These are phyloP conservation scores for Cancer borealis DNA, from an alignment of 2,888 invertebrate species.

Conservation along the genomic window DNA sequence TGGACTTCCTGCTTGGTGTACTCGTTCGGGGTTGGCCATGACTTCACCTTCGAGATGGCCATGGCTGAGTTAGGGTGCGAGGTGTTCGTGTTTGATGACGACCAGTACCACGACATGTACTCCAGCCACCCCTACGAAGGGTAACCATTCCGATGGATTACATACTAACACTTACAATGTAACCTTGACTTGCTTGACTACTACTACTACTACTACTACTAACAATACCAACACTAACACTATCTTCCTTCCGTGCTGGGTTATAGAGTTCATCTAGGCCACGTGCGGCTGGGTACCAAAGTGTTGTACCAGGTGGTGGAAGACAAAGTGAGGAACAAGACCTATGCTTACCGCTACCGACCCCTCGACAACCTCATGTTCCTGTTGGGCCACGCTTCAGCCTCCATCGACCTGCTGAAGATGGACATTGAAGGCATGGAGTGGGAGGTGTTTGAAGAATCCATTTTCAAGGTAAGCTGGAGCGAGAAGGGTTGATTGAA, in stretches of 20 bases:
- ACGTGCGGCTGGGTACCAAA: conserved; percentile 55
- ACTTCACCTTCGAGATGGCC: conserved; percentile 67
- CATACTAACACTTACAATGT: not conserved
- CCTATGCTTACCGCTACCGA: conserved; percentile 59
- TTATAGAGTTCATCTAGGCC: conserved; percentile 59
- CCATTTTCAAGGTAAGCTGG: conserved; percentile 66
- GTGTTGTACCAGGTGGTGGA: conserved; percentile 26
- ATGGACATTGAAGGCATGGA: conserved; percentile 71
- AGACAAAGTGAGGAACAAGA: conserved; percentile 46
- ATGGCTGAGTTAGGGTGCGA: conserved; percentile 68
- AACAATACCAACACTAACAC: not conserved
- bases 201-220: not conserved
- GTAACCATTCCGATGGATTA: conserved; percentile 27
- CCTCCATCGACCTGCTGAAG: conserved; percentile 64
- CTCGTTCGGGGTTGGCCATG: conserved; percentile 67
- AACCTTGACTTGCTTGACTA: not conserved
- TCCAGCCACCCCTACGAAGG: not conserved
- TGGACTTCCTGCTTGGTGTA: conserved; percentile 65
- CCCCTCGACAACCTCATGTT: conserved; percentile 70
- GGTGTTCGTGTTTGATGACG: conserved; percentile 70
- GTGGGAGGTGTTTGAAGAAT: conserved; percentile 59
- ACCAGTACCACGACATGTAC: conserved; percentile 57
- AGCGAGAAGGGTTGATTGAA: not conserved
- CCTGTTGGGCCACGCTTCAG: conserved; percentile 48
- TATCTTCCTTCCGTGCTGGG: not conserved